Evolutionary conservation across 2,797 vertebrate species (phyloP).

Genomic region (Anguilla obscura): DNA sequence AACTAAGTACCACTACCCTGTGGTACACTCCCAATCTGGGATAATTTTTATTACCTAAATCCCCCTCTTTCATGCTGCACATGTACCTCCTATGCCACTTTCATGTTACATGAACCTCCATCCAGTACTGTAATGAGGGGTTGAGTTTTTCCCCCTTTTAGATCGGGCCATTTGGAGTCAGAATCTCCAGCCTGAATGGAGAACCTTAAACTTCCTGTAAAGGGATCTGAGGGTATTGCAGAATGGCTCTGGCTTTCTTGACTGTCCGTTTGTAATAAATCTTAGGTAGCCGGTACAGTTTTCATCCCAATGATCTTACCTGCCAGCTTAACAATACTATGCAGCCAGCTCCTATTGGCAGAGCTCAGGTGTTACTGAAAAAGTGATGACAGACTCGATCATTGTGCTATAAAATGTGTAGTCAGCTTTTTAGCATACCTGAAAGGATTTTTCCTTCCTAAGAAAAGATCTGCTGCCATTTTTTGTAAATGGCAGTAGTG

Average conservation of each 20-base stretch:
- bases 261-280: background rate
- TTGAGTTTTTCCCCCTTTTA: background rate
- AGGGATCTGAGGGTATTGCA: no score
- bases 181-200: background rate
- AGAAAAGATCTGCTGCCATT: background rate
- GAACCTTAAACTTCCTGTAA: background rate
- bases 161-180: background rate
- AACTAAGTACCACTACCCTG: no score
- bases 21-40: no score
- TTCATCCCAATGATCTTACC: background rate
- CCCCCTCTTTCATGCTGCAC: no score
- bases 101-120: no score
- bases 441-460: background rate
- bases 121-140: no score
- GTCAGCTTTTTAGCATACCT: background rate
- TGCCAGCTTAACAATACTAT: background rate
- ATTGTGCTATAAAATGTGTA: background rate
- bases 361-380: background rate
- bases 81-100: no score
- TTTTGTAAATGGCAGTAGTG: background rate
- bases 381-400: background rate
- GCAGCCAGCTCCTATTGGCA: background rate
- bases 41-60: no score
- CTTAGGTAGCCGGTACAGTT: no score
- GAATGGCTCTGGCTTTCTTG: background rate